Base-by-base conservation (phyloP, 2,797 vertebrate genomes). In the Melanogrammus aeglefinus region DNA sequence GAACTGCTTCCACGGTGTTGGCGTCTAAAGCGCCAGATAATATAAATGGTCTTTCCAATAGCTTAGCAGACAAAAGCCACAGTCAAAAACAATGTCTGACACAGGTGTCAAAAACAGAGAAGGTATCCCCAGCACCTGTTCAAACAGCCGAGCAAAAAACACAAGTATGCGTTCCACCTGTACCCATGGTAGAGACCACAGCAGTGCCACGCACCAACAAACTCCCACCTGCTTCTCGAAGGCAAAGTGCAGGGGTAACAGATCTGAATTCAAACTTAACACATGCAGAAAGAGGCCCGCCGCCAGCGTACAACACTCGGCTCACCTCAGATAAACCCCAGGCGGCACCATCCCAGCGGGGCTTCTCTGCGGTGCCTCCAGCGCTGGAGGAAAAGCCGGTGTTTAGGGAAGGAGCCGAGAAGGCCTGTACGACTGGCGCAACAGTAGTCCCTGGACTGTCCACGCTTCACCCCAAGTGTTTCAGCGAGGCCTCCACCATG, bases 401-500 rank as follows among this genome's bases (percentile, higher is more conserved):
- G 4, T 70, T 75, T 0, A 77, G 78, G 31, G 85, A 88, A 18
- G 82, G 79, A 86, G 84, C 41, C 1, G 41, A 39, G 74, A 81
- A 12, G 13, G 80, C 44, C 76, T 47, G 76, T 78, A 88, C 87
- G 78, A 87, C 80, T 29, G 72, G 75, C 76, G 83, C 85, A 78
- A 79, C 84, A 75, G 86, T 24, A 73, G 73, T 8, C 73, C 84
- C 83, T 80, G 86, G 79, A 75, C 78, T 84, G 78, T 77, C 44
- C 36, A 69, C 77, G 0, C 87, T 86, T 79, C 80, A 73, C 35
- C 85, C 89, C 41, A 95, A 88, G 84, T 78, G 89, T 73, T 98
- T 95, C 88, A 94, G 85, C 81, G 97, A 99, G 85, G 96, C 88
- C 0, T 95, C 95, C 5, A 99, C 98, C 0, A 99, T 99, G 97